Base-by-base conservation (phyloP, 64 coral and sea anemone genomes). In the Hydrozoanthus tunicans region DNA sequence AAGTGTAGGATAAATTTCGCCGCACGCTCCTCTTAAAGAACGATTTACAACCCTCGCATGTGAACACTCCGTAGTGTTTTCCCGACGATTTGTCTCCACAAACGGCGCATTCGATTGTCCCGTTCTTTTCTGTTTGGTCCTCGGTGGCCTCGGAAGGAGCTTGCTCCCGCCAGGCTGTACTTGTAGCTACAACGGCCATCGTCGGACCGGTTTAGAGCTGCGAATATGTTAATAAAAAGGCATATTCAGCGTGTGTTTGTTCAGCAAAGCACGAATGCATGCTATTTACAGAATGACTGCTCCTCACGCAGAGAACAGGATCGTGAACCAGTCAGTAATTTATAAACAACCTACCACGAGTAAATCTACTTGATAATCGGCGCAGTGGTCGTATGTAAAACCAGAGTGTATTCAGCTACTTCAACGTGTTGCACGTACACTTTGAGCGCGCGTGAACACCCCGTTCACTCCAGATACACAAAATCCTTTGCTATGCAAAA, bases 401-500 rank as follows among this genome's bases (percentile, higher is more conserved):
- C 11, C 14, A 73, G 20, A 74, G 58, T 9, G 55, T 88, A 71
- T 51, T 73, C 9, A 74, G 15, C 72, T 71, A n/a, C 7, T 64
- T 69, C 13, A 65, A 53, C 58, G 68, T 75, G 69, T 32, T 73
- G 13, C 70, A 70, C 84, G 67, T 58, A 58, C 12, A 71, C 91
- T 51, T 53, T 56, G 83, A n/a, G 88, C 73, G 79, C 52, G 71
- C 73, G 89, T 79, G 67, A 81, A 82, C 92, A 71, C 85, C 76
- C 84, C 55, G 58, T 83, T 89, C 89, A 89, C 91, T 81, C 63
- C 63, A 82, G 80, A 90, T 63, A 64, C 89, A 93, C 70, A 77
- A 90, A 83, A 93, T 89, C 92, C 89, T 91, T 96, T 79, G 92
- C 95, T 96, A 94, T 97, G 95, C 89, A 96, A 96, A 97, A 93